These are phyloP conservation scores for Buphagus erythrorhynchus DNA, from an alignment of 2,797 vertebrate species.

Conservation along the genomic window DNA sequence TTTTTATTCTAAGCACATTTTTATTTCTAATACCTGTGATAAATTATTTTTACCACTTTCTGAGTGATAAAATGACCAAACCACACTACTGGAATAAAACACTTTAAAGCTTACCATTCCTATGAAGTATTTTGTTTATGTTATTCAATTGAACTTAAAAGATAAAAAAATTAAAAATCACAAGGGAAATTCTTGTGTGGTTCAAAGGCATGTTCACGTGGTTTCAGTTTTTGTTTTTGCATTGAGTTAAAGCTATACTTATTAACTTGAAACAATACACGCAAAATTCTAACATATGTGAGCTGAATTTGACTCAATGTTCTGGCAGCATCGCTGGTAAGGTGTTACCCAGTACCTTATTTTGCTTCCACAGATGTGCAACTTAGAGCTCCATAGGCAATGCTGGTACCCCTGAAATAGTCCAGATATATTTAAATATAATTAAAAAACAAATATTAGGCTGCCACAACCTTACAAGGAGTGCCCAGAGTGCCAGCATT, in stretches of 20 bases:
- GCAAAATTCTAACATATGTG: slow-evolving; percentile 3
- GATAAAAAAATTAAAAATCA: background rate
- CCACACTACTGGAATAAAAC: slow-evolving; percentile 39
- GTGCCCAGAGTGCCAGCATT: background rate
- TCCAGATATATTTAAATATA: background rate
- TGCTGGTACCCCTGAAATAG: background rate
- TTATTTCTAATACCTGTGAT: slow-evolving; percentile 56
- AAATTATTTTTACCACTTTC: slow-evolving; percentile 50
- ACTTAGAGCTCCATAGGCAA: background rate
- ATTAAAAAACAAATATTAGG: background rate
- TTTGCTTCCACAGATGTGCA: slow-evolving; percentile 12
- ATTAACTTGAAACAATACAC: slow-evolving; percentile 64
- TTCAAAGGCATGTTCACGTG: slow-evolving; percentile 49
- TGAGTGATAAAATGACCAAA: slow-evolving; percentile 40
- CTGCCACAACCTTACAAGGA: background rate
- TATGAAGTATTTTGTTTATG: slow-evolving; percentile 65
- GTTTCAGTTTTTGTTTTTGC: slow-evolving; percentile 43
- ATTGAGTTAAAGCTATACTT: slow-evolving; percentile 46
- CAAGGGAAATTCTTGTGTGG: slow-evolving; percentile 22
- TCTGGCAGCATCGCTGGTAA: background rate
- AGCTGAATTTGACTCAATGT: slow-evolving; percentile 5
- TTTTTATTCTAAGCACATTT: slow-evolving; percentile 60
- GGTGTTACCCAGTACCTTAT: background rate
- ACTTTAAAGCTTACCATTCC: slow-evolving; percentile 62
- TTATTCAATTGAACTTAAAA: slow-evolving; percentile 64